Percentiles rank a stretch among this genome's conserved stretches.
Evolutionary conservation across 1,140 invertebrate genomes (phyloP).

Genomic region (Apis cerana): DNA sequence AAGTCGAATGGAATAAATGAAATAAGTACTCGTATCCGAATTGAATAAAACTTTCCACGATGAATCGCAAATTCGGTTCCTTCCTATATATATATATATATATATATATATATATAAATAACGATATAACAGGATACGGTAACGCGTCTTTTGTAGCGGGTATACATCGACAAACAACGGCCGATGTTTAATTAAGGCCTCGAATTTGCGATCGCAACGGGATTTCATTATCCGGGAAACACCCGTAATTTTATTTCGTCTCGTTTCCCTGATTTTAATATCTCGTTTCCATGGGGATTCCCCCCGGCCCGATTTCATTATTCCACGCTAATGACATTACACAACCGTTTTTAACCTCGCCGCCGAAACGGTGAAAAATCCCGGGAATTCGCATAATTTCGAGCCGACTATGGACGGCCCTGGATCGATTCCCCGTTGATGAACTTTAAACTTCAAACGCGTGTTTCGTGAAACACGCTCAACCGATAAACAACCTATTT

Average conservation of each 20-base stretch:
- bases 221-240: constrained; percentile 21
- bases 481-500: background rate
- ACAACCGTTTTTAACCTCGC: constrained; percentile 11
- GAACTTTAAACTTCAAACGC: constrained; percentile 14
- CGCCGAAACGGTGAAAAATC: background rate
- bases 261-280: constrained; percentile 26
- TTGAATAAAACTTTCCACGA: too few relatives aligned
- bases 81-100: background rate
- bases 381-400: constrained; percentile 12
- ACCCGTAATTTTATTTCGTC: constrained; percentile 32
- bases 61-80: background rate
- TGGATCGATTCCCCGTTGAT: constrained; percentile 1
- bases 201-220: constrained; percentile 4
- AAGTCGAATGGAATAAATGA: background rate
- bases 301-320: constrained; percentile 20
- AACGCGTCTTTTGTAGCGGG: background rate
- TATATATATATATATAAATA: too few relatives aligned
- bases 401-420: background rate
- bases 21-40: background rate
- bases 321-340: constrained; percentile 18
- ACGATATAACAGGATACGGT: background rate
- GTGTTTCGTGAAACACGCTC: background rate
- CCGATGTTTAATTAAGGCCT: constrained; percentile 13
- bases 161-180: background rate
- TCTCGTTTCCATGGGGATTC: background rate